These are phyloP conservation scores for Tangara arthus DNA, from an alignment of 2,797 vertebrate species.

Conservation along the genomic window DNA sequence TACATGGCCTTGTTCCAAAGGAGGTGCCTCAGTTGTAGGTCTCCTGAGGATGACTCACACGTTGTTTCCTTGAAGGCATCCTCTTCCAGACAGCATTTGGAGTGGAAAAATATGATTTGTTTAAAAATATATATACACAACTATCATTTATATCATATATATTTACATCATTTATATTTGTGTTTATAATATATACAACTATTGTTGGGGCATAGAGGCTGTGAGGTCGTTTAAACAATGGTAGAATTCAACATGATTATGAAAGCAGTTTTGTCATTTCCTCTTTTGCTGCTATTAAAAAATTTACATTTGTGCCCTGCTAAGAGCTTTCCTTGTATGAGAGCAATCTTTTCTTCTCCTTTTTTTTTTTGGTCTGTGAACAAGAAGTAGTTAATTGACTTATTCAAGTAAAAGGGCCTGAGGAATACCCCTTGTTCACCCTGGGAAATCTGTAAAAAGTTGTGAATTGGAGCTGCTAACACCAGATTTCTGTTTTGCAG, in stretches of 20 bases:
- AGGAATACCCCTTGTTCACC: not conserved
- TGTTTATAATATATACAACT: not conserved
- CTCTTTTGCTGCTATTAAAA: not conserved
- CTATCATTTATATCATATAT: not conserved
- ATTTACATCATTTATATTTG: not conserved
- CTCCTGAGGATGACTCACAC: constrained; percentile 49
- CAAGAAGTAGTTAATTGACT: not conserved
- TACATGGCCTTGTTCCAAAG: constrained; percentile 30
- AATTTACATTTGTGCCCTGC: not conserved
- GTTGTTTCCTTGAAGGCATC: constrained; percentile 28
- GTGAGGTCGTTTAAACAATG: not conserved
- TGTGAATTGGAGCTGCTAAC: not conserved
- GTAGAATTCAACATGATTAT: not conserved
- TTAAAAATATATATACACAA: constrained; percentile 7
- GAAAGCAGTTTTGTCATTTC: not conserved
- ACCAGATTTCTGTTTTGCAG: not conserved
- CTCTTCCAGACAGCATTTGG: constrained; percentile 17
- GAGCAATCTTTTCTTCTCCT: not conserved
- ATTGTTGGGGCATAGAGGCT: not conserved
- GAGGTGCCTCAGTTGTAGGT: not conserved
- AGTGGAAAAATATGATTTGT: not conserved
- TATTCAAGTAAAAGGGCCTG: not conserved
- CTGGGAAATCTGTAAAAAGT: not conserved
- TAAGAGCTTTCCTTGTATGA: not conserved
- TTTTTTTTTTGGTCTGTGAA: not conserved